Evolutionary conservation across 2,797 vertebrate genomes (phyloP).

Genomic region (Varecia variegata): DNA sequence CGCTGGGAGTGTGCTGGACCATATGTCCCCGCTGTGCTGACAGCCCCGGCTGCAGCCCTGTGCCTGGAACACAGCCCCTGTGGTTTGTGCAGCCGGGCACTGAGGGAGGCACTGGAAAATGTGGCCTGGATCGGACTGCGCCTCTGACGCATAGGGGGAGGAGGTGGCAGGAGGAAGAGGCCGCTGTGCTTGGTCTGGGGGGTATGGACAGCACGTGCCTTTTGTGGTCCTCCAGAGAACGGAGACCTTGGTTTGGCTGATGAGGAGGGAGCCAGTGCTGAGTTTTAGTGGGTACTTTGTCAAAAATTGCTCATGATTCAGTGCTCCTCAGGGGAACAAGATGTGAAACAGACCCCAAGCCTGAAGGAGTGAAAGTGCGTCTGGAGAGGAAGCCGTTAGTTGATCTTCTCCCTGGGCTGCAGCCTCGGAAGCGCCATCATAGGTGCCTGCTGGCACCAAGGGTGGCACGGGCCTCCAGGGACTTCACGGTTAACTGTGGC

Average conservation of each 20-base stretch:
- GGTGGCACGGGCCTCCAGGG: too few species aligned
- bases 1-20: neutral
- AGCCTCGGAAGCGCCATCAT: neutral
- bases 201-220: fast-evolving
- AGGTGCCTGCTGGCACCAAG: neutral
- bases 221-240: neutral
- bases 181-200: neutral
- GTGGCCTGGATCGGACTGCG: neutral
- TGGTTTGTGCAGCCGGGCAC: neutral
- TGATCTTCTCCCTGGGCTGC: neutral
- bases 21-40: neutral
- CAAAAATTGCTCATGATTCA: neutral
- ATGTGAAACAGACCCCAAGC: neutral
- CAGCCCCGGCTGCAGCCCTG: neutral
- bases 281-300: neutral
- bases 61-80: neutral
- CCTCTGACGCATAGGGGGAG: neutral
- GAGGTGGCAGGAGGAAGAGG: neutral
- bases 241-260: neutral
- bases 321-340: neutral
- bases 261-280: neutral
- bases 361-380: neutral
- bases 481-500: neutral
- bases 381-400: neutral
- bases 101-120: neutral